Percentiles rank a stretch among this genome's conserved stretches.
phyloP scores from a whole-genome alignment of 2,888 invertebrate species.

The Exocentrus adspersus region DNA sequence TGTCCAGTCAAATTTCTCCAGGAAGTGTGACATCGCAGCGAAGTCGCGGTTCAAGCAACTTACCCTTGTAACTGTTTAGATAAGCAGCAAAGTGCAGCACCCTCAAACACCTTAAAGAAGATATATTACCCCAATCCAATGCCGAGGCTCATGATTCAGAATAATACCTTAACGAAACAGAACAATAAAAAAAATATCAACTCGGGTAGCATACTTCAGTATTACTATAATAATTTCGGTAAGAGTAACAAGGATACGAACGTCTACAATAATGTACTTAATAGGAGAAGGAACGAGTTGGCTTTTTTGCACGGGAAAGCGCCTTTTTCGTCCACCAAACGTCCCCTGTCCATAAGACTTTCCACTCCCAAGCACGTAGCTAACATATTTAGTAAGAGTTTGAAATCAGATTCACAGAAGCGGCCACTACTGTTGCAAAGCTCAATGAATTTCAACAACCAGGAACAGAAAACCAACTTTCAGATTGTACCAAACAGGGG shows the following conservation, averaged over 20 bases:
- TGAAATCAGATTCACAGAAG: constrained; percentile 63
- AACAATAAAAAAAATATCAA: constrained; percentile 55
- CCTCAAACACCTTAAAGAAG: constrained; percentile 53
- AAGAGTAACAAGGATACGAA: constrained; percentile 60
- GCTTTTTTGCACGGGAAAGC: constrained; percentile 63
- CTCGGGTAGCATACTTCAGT: constrained; percentile 59
- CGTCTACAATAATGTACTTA: constrained; percentile 60
- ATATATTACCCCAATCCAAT: constrained; percentile 57
- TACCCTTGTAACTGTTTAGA: constrained; percentile 40
- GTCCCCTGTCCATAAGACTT: constrained; percentile 63
- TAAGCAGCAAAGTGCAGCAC: constrained; percentile 42
- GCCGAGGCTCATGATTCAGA: constrained; percentile 43
- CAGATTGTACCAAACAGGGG: constrained; percentile 57
- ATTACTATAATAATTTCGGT: constrained; percentile 62
- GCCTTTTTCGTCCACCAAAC: constrained; percentile 67
- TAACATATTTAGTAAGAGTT: constrained; percentile 60
- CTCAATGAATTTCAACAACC: constrained; percentile 45
- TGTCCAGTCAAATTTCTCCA: constrained; percentile 95
- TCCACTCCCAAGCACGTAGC: constrained; percentile 62
- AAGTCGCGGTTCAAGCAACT: constrained; percentile 46
- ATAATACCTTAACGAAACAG: constrained; percentile 48
- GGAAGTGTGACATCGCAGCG: constrained; percentile 86
- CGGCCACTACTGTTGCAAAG: constrained; percentile 60
- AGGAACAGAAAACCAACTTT: constrained; percentile 42
- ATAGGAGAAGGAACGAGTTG: constrained; percentile 53